Evolutionary conservation across 2,113 vertebrate species (phyloP), one percentile per base, ranked within the genome.

Genomic region (Phalacrocorax brasilianus): DNA sequence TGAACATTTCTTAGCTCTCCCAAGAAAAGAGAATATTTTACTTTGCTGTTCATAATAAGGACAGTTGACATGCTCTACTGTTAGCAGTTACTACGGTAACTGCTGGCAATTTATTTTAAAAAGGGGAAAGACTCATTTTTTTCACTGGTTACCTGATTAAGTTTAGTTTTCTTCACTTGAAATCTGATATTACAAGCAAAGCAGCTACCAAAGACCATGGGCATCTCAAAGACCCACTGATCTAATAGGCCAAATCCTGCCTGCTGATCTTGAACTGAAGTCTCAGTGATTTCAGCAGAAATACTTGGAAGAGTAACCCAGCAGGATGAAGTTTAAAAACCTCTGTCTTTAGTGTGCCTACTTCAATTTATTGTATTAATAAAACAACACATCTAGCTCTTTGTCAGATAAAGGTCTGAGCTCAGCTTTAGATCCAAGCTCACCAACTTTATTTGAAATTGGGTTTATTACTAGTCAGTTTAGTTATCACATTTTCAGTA

Each of bases 11-110:
- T 95, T 71, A 89, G 65, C 49, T 94, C 40, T 93, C 93, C 83
- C 87, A 95, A 96, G 92, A 95, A 97, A 97, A 95, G 52, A 94
- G 91, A 93, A 62, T 92, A 88, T 96, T 97, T 97, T 89, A 83
- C 95, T 95, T 95, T 84, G 56, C 88, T 38, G 38, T 96, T 95
- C 53, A 44, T 89, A 94, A 95, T 95, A 97, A 97, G 93, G 93
- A 92, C 88, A 96, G 94, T 35, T 44, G 76, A 97, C 97, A 96
- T 30, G 49, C 67, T 96, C 77, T 78, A 63, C 94, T 97, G 78
- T 96, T 94, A 87, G 66, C 50, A 92, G 96, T 98, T 98, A 85
- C 98, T 96, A 97, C 98, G 90, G 97, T 80, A 98, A 98, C 97
- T 68, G n/a, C 45, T 77, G 82, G 74, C 42, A 84, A 83, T 93